Evolutionary conservation across 2,888 invertebrate genomes (phyloP).

Genomic region (Priocnemis perturbator): DNA sequence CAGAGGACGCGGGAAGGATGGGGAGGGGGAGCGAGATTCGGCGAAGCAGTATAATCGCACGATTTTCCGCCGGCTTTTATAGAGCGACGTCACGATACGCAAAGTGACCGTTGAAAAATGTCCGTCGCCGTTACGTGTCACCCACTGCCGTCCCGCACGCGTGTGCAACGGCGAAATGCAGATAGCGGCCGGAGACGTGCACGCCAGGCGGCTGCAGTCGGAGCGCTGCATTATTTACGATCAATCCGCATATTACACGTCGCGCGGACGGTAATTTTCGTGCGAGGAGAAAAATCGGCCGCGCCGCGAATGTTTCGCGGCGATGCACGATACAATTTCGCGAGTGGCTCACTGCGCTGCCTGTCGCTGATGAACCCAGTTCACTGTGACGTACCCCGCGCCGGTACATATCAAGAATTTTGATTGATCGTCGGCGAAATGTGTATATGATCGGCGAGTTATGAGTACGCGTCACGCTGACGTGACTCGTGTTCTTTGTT

Average conservation of each 20-base stretch:
- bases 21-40: background rate
- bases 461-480: no score
- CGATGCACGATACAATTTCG: no score
- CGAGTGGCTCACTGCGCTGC: no score
- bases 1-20: background rate
- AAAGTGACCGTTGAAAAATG: constrained; percentile 40
- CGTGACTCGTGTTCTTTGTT: no score
- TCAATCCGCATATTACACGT: constrained; percentile 24
- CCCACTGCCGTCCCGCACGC: constrained; percentile 23
- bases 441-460: no score
- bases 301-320: no score
- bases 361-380: no score
- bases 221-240: constrained; percentile 33
- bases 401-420: no score
- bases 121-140: constrained; percentile 29
- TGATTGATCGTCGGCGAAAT: no score
- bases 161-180: constrained; percentile 3
- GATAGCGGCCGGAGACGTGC: background rate
- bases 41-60: constrained; percentile 5
- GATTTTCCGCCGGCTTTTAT: constrained; percentile 20
- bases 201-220: background rate
- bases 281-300: no score
- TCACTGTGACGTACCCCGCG: no score
- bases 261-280: no score
- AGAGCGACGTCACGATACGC: constrained; percentile 22